Percentiles rank a stretch among this genome's conserved stretches.
Conservation (phyloP, 2,113 vertebrate genomes). For the Opisthocomus hoazin region DNA sequence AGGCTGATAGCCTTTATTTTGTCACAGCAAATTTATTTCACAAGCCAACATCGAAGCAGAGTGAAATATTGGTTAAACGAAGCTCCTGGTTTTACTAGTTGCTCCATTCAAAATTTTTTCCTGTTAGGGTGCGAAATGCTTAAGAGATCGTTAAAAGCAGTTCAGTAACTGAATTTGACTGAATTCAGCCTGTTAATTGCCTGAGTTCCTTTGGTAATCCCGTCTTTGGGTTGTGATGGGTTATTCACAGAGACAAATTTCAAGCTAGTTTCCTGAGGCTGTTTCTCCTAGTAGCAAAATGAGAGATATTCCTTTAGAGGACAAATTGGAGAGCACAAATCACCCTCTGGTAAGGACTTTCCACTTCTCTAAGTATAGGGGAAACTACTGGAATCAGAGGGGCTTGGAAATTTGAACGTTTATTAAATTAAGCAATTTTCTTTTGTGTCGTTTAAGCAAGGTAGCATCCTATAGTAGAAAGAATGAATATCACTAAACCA, state of each 20-base stretch:
- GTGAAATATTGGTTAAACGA: background rate
- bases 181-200: background rate
- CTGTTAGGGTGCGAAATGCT: background rate
- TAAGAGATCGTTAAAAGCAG: background rate
- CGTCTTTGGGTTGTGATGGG: background rate
- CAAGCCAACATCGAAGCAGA: background rate
- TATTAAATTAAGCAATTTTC: background rate
- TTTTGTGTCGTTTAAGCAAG: background rate
- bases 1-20: background rate
- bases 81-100: background rate
- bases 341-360: background rate
- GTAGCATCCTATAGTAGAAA: background rate
- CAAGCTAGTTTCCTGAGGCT: background rate
- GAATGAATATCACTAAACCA: background rate
- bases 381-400: background rate
- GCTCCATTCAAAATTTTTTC: background rate
- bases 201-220: background rate
- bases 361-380: background rate
- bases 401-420: background rate
- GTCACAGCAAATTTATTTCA: background rate
- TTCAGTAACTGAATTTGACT: background rate
- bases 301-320: background rate
- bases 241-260: background rate
- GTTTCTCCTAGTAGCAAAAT: background rate
- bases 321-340: background rate